These are phyloP conservation scores for Steatocranus sp. DNA, from an alignment of 2,797 vertebrate genomes.

Conservation along the genomic window DNA sequence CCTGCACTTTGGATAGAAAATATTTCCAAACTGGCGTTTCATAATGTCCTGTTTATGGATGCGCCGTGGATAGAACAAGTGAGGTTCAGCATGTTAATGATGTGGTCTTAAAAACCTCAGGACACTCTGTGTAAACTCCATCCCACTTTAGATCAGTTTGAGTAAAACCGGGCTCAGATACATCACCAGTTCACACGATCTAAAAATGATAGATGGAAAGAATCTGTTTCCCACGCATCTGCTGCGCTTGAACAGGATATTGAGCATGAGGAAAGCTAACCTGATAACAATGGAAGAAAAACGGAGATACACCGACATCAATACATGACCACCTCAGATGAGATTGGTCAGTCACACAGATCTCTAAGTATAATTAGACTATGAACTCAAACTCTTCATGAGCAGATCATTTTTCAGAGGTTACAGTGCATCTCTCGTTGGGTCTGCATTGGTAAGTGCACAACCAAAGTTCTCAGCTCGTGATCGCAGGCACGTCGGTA, in stretches of 20 bases:
- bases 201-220: background rate
- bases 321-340: background rate
- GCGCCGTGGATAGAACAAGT: background rate
- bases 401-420: background rate
- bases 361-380: background rate
- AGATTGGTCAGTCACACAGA: background rate
- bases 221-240: background rate
- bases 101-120: background rate
- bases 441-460: background rate
- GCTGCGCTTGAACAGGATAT: accelerated
- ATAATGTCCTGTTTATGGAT: background rate
- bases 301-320: background rate
- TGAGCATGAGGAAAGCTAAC: background rate
- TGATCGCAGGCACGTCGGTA: background rate
- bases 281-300: background rate
- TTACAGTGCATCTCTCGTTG: background rate
- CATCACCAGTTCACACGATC: background rate
- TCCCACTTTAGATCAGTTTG: background rate
- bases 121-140: background rate
- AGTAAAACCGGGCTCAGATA: background rate
- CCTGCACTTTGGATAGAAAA: background rate
- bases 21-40: background rate
- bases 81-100: background rate
- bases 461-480: background rate
- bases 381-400: background rate